Evolutionary conservation across 1,140 invertebrate species (phyloP).

Genomic region (Dendrolimus punctatus): DNA sequence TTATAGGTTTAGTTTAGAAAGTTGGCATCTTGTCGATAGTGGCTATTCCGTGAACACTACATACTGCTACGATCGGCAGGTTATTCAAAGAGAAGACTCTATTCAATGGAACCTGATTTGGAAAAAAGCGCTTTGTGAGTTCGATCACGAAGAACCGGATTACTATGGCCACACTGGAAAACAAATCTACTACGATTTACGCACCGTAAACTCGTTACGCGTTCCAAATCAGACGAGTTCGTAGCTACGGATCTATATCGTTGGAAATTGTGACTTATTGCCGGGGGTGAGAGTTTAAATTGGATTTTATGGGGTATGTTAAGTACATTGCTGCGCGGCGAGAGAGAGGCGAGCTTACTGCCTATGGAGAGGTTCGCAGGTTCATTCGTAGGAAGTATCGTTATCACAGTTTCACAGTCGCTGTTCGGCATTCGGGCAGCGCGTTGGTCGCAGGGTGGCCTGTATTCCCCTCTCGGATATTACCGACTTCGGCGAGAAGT

Average conservation of each 20-base stretch:
- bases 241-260: slow-evolving; percentile 11
- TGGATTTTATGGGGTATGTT: slow-evolving; percentile 21
- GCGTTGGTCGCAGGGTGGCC: slow-evolving; percentile 29
- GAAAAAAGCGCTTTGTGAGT: slow-evolving; percentile 52
- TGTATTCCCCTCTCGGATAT: slow-evolving; percentile 18
- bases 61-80: slow-evolving; percentile 47
- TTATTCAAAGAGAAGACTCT: slow-evolving; percentile 56
- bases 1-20: slow-evolving; percentile 69
- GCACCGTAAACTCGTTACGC: slow-evolving; percentile 65
- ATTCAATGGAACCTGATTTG: slow-evolving; percentile 46
- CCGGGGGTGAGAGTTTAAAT: slow-evolving; percentile 28
- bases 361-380: slow-evolving; percentile 55
- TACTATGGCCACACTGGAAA: slow-evolving; percentile 52
- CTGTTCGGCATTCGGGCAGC: slow-evolving; percentile 57
- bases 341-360: slow-evolving; percentile 60
- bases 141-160: slow-evolving; percentile 47
- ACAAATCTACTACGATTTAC: slow-evolving; percentile 69
- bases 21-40: slow-evolving; percentile 66
- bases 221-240: slow-evolving; percentile 47
- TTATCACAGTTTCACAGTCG: slow-evolving; percentile 68
- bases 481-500: slow-evolving; percentile 38
- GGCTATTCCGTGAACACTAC: slow-evolving; percentile 59
- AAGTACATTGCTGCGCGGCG: slow-evolving; percentile 34
- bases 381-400: slow-evolving; percentile 58
- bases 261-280: slow-evolving; percentile 37